Percentiles rank a stretch among this genome's conserved stretches.
Conservation (phyloP, 2,113 vertebrate genomes). For the Ceyx cyanopectus region DNA sequence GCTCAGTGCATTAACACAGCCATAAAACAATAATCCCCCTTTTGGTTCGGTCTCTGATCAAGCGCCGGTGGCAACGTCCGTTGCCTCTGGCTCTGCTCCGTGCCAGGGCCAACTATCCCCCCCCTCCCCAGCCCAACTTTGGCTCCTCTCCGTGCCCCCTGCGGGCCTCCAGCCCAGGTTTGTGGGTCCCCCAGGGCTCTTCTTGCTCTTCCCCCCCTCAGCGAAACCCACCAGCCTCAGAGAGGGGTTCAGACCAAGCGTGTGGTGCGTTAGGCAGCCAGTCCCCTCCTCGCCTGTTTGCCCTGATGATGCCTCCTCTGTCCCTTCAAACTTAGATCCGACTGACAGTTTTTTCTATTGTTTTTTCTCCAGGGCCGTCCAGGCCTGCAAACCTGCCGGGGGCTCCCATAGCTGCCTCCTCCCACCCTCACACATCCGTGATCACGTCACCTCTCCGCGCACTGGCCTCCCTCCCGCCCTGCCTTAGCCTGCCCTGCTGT, state of each 20-base stretch:
- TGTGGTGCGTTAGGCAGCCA: slow-evolving; percentile 24
- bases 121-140: background rate
- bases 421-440: slow-evolving; percentile 84
- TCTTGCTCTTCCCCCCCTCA: background rate
- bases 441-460: slow-evolving; percentile 84
- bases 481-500: slow-evolving; percentile 85
- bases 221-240: accelerated
- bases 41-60: slow-evolving; percentile 47
- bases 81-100: background rate
- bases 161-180: background rate
- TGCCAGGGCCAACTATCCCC: background rate
- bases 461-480: slow-evolving; percentile 83
- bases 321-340: slow-evolving; percentile 74
- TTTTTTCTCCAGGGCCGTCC: slow-evolving; percentile 87
- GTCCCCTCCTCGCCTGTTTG: slow-evolving; percentile 28
- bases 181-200: background rate
- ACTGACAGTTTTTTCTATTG: slow-evolving; percentile 87
- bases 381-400: slow-evolving; percentile 86
- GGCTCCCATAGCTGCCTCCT: slow-evolving; percentile 86
- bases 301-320: slow-evolving; percentile 66
- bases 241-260: background rate
- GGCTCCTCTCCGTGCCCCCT: background rate
- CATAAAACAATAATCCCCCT: slow-evolving; percentile 60
- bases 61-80: background rate
- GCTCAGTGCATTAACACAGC: slow-evolving; percentile 55